Evolutionary conservation across 2,113 vertebrate genomes (phyloP).

Genomic region (Phalacrocorax brasilianus): DNA sequence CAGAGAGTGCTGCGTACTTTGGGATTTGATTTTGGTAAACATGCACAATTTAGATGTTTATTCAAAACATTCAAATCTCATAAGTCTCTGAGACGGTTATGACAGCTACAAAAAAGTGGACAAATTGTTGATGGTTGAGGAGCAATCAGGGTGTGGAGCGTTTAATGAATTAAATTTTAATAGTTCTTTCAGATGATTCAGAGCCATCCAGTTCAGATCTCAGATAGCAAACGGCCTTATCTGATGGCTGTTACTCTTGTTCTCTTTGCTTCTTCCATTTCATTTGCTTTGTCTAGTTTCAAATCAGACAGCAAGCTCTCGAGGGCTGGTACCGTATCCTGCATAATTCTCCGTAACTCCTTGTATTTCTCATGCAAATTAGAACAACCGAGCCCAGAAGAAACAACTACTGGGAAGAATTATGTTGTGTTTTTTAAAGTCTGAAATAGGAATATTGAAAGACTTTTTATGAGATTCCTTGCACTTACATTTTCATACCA

Average conservation of each 20-base stretch:
- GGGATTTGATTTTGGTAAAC: slow-evolving; percentile 24
- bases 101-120: slow-evolving; percentile 13
- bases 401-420: background rate
- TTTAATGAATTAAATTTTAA: slow-evolving; percentile 17
- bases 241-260: background rate
- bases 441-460: background rate
- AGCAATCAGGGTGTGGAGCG: background rate
- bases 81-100: background rate
- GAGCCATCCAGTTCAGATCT: background rate
- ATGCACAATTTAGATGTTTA: background rate
- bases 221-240: background rate
- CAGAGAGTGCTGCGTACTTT: background rate
- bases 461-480: background rate
- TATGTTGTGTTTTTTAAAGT: background rate
- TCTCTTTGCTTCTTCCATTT: background rate
- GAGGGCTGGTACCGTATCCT: background rate
- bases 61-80: slow-evolving; percentile 17
- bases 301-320: background rate
- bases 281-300: background rate
- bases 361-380: background rate
- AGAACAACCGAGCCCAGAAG: background rate
- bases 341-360: background rate
- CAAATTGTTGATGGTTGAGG: background rate
- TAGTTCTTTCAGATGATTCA: background rate
- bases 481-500: background rate